Conservation (phyloP, 2,797 vertebrate genomes). For the Pygocentrus nattereri region DNA sequence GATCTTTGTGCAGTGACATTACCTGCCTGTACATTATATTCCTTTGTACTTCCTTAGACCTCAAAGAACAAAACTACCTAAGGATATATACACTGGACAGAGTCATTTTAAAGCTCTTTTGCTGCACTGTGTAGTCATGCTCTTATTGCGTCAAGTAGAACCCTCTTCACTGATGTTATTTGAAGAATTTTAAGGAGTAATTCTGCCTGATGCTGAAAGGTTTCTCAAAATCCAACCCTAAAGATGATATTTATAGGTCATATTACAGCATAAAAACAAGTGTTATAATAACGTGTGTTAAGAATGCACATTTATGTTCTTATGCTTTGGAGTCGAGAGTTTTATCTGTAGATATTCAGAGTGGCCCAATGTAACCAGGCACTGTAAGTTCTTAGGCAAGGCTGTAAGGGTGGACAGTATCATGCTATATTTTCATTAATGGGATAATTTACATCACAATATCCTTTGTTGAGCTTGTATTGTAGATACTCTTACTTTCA, state of each 20-base stretch:
- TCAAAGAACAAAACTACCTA: not conserved
- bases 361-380: too few species aligned
- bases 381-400: too few species aligned
- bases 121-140: not conserved
- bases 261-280: not conserved
- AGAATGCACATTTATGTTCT: not conserved
- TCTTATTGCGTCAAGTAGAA: not conserved
- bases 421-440: too few species aligned
- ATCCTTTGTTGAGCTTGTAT: too few species aligned
- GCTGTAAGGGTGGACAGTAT: too few species aligned
- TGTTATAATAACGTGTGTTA: not conserved
- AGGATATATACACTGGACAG: not conserved
- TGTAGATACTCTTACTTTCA: too few species aligned
- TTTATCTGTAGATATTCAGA: too few species aligned
- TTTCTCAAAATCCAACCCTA: not conserved
- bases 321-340: too few species aligned
- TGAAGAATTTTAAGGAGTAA: not conserved
- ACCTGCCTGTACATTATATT: not conserved
- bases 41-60: not conserved
- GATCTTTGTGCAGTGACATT: slow-evolving; percentile 12
- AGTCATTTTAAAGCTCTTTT: not conserved
- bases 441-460: too few species aligned
- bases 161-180: not conserved
- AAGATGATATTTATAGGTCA: not conserved
- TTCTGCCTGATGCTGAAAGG: not conserved